Evolutionary conservation across 2,797 vertebrate genomes (phyloP).

Genomic region (Epinephelus coioides): DNA sequence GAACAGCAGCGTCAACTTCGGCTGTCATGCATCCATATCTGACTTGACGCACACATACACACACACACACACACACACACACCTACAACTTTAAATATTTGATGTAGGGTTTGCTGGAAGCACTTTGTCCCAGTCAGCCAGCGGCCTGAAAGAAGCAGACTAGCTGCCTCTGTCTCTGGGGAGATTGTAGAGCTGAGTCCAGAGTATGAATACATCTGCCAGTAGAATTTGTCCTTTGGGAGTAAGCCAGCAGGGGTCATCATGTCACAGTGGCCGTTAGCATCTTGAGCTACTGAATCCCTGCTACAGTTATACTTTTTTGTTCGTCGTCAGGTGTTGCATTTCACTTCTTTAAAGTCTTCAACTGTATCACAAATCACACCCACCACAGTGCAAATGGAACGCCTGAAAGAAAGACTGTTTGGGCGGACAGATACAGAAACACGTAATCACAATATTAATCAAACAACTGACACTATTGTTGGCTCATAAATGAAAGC

Average conservation of each 20-base stretch:
- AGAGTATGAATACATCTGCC: slow-evolving; percentile 28
- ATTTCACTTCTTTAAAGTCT: not conserved
- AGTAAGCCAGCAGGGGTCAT: slow-evolving; percentile 15
- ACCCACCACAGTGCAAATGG: slow-evolving; percentile 1
- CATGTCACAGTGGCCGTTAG: not conserved
- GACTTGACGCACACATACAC: not conserved
- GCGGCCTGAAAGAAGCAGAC: slow-evolving; percentile 30
- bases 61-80: slow-evolving; percentile 1
- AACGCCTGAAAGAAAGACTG: not conserved
- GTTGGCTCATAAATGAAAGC: slow-evolving; percentile 35
- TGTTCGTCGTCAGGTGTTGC: not conserved
- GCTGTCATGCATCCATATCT: slow-evolving; percentile 10
- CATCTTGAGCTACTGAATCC: not conserved
- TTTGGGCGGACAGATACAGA: slow-evolving; percentile 6
- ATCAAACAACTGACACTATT: slow-evolving; percentile 27
- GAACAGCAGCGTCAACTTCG: not conserved
- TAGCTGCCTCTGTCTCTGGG: slow-evolving; percentile 34
- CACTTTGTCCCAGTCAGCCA: slow-evolving; percentile 23
- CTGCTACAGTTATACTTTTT: not conserved
- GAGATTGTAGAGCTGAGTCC: slow-evolving; percentile 27
- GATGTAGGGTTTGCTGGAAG: slow-evolving; percentile 44
- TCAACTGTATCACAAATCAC: slow-evolving; percentile 20
- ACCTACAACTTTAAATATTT: slow-evolving; percentile 56
- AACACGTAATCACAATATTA: slow-evolving; percentile 15
- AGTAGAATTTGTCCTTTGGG: slow-evolving; percentile 30